Base-by-base conservation (phyloP, 2,113 vertebrate species). In the Panthera tigris region DNA sequence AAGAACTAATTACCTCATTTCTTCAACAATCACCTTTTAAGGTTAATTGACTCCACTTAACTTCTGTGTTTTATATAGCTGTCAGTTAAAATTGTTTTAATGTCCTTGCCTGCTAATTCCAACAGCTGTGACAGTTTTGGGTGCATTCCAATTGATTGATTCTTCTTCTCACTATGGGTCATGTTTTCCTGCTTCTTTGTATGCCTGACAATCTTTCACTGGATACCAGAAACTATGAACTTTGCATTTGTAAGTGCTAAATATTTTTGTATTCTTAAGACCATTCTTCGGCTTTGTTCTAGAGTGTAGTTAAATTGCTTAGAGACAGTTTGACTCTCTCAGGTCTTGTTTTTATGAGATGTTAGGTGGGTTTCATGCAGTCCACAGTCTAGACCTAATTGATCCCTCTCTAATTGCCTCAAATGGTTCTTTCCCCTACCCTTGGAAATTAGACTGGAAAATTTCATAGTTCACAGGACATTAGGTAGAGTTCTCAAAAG, bases 11-110 rank as follows among this genome's bases (percentile, higher is more conserved):
- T 79, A 73, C 12, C 12, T 92, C 4, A 69, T 76, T 66, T 85
- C 21, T 71, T 90, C 14, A 69, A 41, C 61, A 79, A 82, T 27
- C 41, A 33, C 23, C 55, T 87, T 86, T 82, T 82, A 48, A 82
- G n/a, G 74, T 90, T n/a, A 71, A 31, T 65, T 97, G 31, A 95
- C 21, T 68, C 7, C 55, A 92, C 36, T 88, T 95, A 63, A 45
- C 18, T 19, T 84, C 19, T 82, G 9, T 50, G 23, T 6, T 52
- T 87, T 66, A 73, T 23, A 65, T 18, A 90, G 61, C n/a, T 66
- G 21, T 36, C 55, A 78, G 27, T 92, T 79, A 84, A 91, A 89
- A 84, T 5, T 48, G 13, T 27, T 61, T 91, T 88, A 25, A 45
- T 74, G 31, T 50, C 25, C 19, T 74, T 45, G 19, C 76, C 4